These are phyloP conservation scores for Percopsis omiscomaycus DNA, from an alignment of 2,797 vertebrate species.

Conservation along the genomic window DNA sequence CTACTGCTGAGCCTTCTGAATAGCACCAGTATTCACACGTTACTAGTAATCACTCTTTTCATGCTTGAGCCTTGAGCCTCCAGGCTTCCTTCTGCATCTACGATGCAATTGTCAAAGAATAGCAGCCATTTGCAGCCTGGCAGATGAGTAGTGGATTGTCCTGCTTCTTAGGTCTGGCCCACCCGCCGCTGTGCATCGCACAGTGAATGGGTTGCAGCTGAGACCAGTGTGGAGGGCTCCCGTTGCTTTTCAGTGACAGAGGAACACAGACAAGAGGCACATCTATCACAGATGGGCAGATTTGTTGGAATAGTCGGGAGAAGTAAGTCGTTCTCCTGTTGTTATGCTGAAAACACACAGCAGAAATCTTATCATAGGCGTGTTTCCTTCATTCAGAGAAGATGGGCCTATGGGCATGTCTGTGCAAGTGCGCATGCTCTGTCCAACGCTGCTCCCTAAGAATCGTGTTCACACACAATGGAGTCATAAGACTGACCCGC, in stretches of 20 bases:
- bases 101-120: slow-evolving; percentile 64
- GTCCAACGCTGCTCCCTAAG: too few relatives aligned
- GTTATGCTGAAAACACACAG: too few relatives aligned
- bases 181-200: slow-evolving; percentile 23
- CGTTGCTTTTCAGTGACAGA: slow-evolving; percentile 16
- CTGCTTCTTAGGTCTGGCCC: slow-evolving; percentile 16
- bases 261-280: slow-evolving; percentile 9
- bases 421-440: background rate
- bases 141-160: slow-evolving; percentile 37
- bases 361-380: too few relatives aligned
- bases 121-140: slow-evolving; percentile 57
- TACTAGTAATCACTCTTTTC: slow-evolving; percentile 38
- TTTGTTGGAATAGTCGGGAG: background rate
- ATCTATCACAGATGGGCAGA: slow-evolving; percentile 14
- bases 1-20: slow-evolving; percentile 12
- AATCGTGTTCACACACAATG: too few relatives aligned
- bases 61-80: slow-evolving; percentile 39
- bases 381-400: too few relatives aligned
- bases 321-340: too few relatives aligned
- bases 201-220: slow-evolving; percentile 27
- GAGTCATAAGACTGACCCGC: too few relatives aligned
- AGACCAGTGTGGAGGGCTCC: slow-evolving; percentile 15
- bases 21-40: slow-evolving; percentile 17
- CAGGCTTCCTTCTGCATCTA: slow-evolving; percentile 32
- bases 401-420: background rate